These are phyloP conservation scores for Asarcornis scutulata DNA, from an alignment of 2,113 vertebrate species.

Conservation along the genomic window DNA sequence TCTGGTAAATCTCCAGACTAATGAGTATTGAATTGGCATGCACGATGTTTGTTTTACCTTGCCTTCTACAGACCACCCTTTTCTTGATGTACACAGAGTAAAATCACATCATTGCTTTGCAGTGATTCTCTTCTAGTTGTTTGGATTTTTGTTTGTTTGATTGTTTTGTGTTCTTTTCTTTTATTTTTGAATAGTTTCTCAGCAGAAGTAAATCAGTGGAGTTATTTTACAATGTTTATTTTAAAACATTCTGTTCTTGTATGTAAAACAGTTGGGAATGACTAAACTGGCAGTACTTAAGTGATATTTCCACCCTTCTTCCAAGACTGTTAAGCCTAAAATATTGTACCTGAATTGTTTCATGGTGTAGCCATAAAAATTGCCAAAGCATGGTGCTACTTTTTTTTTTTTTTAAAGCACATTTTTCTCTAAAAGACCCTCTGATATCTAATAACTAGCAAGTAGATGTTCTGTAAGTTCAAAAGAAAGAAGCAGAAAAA, in stretches of 20 bases:
- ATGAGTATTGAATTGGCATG: not conserved
- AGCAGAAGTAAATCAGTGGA: not conserved
- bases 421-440: conserved; percentile 6
- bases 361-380: not conserved
- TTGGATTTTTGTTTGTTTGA: not conserved
- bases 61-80: not conserved
- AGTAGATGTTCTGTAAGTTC: conserved; percentile 38
- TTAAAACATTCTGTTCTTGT: not conserved
- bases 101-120: accelerated
- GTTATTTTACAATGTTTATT: not conserved
- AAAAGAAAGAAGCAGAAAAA: conserved; percentile 59
- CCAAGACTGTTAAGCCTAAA: not conserved
- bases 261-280: not conserved
- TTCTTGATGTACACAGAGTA: not conserved
- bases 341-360: not conserved
- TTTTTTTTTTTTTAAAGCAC: not conserved
- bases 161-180: not conserved
- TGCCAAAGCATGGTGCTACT: not conserved
- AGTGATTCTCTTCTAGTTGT: not conserved
- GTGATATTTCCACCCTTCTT: not conserved
- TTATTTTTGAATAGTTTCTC: not conserved
- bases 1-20: not conserved
- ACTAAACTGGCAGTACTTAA: not conserved
- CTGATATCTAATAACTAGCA: conserved; percentile 30
- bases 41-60: not conserved